phyloP scores from a whole-genome alignment of 2,888 invertebrate species.

The Marronus borbonicus region DNA sequence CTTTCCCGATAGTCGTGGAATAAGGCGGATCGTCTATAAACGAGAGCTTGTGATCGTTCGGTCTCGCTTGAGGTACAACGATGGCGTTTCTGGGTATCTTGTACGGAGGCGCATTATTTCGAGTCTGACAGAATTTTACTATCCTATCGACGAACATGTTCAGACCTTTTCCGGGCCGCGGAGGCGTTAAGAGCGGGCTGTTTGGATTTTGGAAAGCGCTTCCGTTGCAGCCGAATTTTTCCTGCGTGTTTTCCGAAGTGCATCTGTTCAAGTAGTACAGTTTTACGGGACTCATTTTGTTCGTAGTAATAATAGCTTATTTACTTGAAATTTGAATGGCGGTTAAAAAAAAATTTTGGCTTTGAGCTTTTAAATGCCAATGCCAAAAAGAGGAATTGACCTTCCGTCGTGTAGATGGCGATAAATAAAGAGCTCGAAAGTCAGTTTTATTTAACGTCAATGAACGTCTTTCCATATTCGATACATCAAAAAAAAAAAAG shows the following conservation, averaged over 20 bases:
- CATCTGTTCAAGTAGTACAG: slow-evolving; percentile 17
- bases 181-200: neutral
- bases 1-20: slow-evolving; percentile 3
- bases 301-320: no score
- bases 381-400: no score
- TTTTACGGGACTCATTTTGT: slow-evolving; percentile 5
- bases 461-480: slow-evolving; percentile 2
- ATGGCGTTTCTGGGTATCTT: neutral
- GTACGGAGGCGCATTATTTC: neutral
- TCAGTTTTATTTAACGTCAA: slow-evolving; percentile 21
- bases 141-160: slow-evolving; percentile 22
- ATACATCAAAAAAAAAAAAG: slow-evolving; percentile 5
- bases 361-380: no score
- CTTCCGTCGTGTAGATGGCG: neutral
- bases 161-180: slow-evolving; percentile 32
- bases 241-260: neutral
- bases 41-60: slow-evolving; percentile 15
- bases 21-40: slow-evolving; percentile 34
- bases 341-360: no score
- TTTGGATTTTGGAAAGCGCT: neutral
- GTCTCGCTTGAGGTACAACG: slow-evolving; percentile 14
- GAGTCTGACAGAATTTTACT: slow-evolving; percentile 1
- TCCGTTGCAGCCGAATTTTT: neutral
- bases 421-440: neutral
- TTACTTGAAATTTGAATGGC: no score